Conservation (phyloP, 2,797 vertebrate genomes). For the Apogon talboti region DNA sequence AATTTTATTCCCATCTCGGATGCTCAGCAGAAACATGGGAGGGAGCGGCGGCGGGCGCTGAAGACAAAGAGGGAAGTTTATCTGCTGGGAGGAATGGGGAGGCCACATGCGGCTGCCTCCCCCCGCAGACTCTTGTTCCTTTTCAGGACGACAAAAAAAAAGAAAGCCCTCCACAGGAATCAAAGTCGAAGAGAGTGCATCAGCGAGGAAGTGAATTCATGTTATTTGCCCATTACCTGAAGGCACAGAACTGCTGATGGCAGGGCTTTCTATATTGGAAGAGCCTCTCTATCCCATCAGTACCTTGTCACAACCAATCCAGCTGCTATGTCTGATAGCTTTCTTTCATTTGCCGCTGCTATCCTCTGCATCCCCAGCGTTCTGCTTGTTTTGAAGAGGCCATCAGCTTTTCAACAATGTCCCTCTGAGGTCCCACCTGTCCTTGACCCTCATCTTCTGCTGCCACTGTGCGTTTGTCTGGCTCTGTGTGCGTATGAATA, state of each 20-base stretch:
- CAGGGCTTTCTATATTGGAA: conserved; percentile 57
- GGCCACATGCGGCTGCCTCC: conserved; percentile 5
- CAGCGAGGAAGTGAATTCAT: conserved; percentile 54
- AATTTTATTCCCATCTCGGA: conserved; percentile 16
- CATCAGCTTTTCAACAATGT: conserved; percentile 56
- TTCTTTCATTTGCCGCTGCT: conserved; percentile 52
- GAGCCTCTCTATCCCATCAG: conserved; percentile 66
- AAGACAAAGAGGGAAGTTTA: conserved; percentile 50
- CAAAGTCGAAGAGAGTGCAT: conserved; percentile 52
- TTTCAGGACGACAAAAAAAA: conserved; percentile 46
- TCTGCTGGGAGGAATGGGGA: conserved; percentile 22
- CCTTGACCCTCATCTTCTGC: conserved; percentile 71
- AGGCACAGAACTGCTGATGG: conserved; percentile 73
- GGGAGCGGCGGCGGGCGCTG: background rate
- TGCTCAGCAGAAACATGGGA: conserved; percentile 44
- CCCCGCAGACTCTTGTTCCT: conserved; percentile 26
- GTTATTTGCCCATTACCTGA: conserved; percentile 67
- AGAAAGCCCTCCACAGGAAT: conserved; percentile 59
- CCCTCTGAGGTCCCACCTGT: conserved; percentile 49
- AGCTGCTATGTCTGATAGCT: conserved; percentile 73
- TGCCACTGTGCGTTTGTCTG: conserved; percentile 14
- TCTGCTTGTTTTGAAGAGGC: conserved; percentile 58
- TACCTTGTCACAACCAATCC: conserved; percentile 72
- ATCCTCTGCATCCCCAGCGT: conserved; percentile 17
- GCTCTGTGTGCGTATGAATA: conserved; percentile 42